phyloP scores from a whole-genome alignment of 2,888 invertebrate species.

The Hirtodrosophila confusa region DNA sequence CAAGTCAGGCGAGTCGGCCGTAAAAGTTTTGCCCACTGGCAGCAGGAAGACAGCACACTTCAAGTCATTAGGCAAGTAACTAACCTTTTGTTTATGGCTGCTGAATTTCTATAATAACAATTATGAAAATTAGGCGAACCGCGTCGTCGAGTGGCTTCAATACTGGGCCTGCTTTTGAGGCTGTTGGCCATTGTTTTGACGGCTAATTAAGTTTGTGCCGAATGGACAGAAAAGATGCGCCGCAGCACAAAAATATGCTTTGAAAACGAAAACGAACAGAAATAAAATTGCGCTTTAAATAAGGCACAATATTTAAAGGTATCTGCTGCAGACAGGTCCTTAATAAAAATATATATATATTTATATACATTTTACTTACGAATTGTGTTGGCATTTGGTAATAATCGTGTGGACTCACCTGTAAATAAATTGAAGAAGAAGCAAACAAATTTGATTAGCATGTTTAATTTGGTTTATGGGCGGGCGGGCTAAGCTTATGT shows the following conservation, averaged over 20 bases:
- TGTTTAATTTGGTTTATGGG: slow-evolving; percentile 36
- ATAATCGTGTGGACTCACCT: slow-evolving; percentile 81
- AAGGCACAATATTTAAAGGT: slow-evolving; percentile 17
- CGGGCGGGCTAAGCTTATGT: slow-evolving; percentile 14
- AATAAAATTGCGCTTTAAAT: neutral
- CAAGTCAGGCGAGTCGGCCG: slow-evolving; percentile 50
- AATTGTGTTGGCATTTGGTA: slow-evolving; percentile 77
- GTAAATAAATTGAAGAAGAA: slow-evolving; percentile 55
- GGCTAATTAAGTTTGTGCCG: slow-evolving; percentile 81
- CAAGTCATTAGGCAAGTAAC: slow-evolving; percentile 79
- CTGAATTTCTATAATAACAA: slow-evolving; percentile 79
- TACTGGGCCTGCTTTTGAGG: slow-evolving; percentile 1
- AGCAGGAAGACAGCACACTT: slow-evolving; percentile 47
- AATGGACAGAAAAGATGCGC: slow-evolving; percentile 70
- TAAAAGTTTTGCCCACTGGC: slow-evolving; percentile 42
- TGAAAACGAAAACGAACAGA: slow-evolving; percentile 29
- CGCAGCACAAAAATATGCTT: slow-evolving; percentile 56
- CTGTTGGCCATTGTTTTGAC: slow-evolving; percentile 66
- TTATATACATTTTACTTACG: slow-evolving; percentile 80
- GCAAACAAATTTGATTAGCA: slow-evolving; percentile 52
- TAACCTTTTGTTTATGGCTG: slow-evolving; percentile 80
- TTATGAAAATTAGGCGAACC: slow-evolving; percentile 76
- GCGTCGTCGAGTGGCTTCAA: neutral
- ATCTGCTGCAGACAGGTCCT: slow-evolving; percentile 42
- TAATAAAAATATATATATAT: slow-evolving; percentile 25